Percentiles rank a stretch among this genome's conserved stretches.
These are phyloP conservation scores for Sebastes diploproa DNA, from an alignment of 2,797 vertebrate species.

Conservation along the genomic window DNA sequence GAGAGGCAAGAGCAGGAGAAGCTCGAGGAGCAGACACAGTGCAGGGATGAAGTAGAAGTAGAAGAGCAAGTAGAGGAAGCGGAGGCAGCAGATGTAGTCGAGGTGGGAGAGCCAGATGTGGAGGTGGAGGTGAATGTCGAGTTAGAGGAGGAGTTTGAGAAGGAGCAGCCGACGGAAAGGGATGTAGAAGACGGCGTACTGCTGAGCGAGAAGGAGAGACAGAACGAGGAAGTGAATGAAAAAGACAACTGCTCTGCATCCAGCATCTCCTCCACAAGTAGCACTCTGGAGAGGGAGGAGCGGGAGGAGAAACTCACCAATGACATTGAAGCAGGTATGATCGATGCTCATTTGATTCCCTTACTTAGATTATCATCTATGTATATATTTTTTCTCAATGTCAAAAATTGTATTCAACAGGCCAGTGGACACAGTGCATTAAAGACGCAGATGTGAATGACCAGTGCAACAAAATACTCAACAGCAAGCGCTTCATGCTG, in stretches of 20 bases:
- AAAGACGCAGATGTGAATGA: slow-evolving; percentile 88
- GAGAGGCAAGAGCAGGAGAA: slow-evolving; percentile 42
- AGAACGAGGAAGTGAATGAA: slow-evolving; percentile 97
- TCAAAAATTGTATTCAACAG: slow-evolving; percentile 74
- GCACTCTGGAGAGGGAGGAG: slow-evolving; percentile 97
- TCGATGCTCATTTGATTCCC: neutral
- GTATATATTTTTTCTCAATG: neutral
- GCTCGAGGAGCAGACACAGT: slow-evolving; percentile 29
- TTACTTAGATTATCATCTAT: neutral
- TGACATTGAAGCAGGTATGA: slow-evolving; percentile 88
- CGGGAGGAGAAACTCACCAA: slow-evolving; percentile 89
- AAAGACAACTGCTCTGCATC: slow-evolving; percentile 98
- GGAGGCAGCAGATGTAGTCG: slow-evolving; percentile 34
- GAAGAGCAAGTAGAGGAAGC: slow-evolving; percentile 36
- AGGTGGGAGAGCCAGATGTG: slow-evolving; percentile 47
- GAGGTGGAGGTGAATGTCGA: slow-evolving; percentile 75
- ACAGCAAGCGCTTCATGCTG: slow-evolving; percentile 94
- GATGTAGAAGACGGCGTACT: slow-evolving; percentile 87
- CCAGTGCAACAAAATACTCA: slow-evolving; percentile 91
- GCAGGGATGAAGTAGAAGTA: slow-evolving; percentile 29
- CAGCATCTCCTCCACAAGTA: slow-evolving; percentile 97
- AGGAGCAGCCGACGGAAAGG: slow-evolving; percentile 81
- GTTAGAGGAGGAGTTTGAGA: slow-evolving; percentile 79
- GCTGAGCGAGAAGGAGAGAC: slow-evolving; percentile 96
- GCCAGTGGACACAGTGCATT: slow-evolving; percentile 84